Base-by-base conservation (phyloP, 2,888 invertebrate genomes). In the Anaspis maculata region DNA sequence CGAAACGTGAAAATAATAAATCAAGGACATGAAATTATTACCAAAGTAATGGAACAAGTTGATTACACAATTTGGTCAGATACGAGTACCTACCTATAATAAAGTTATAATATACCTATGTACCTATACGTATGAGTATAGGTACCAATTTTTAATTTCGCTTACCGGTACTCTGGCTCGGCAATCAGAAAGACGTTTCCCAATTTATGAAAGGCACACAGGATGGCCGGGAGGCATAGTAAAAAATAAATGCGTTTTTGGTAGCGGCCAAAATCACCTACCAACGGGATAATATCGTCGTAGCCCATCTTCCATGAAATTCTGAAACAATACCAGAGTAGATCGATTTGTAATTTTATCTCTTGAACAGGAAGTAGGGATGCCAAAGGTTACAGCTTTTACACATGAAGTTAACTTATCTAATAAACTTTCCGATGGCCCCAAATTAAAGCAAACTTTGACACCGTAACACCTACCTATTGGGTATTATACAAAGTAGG, bases 181-280 rank as follows among this genome's bases (percentile, higher is more conserved):
- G 79, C 79, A 36, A 77, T 70, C 4, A 83, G 65, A 56, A 83
- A 83, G 1, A 81, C 80, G 37, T 79, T 79, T 10, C 76, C 78
- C 25, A 83, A 62, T 59, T 83, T 83, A 58, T 83, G 82, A 47
- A 83, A 77, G 27, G 82, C 82, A 59, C 80, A 80, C 10, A 77
- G 69, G 51, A 83, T 77, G 4, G 79, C 77, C 12, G 83, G 81
- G 27, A 83, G 64, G 51, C 81, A 80, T 25, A 83, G 66, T 25
- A 83, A 60, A 39, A 82, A 66, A 53, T 79, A 82, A 41, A 82
- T 76, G 41, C 76, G 68, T 46, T 70, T 73, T 57, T 83, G 83
- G 54, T 83, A 66, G 45, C 56, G 70, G 12, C 83, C 83, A 51
- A 83, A 83, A 48, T 79, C 79, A 25, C 83, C 83, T 59, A 83